phyloP scores from a whole-genome alignment of 30 jellyfish, hydroid and myxozoan genomes.

The Aurelia aurita region DNA sequence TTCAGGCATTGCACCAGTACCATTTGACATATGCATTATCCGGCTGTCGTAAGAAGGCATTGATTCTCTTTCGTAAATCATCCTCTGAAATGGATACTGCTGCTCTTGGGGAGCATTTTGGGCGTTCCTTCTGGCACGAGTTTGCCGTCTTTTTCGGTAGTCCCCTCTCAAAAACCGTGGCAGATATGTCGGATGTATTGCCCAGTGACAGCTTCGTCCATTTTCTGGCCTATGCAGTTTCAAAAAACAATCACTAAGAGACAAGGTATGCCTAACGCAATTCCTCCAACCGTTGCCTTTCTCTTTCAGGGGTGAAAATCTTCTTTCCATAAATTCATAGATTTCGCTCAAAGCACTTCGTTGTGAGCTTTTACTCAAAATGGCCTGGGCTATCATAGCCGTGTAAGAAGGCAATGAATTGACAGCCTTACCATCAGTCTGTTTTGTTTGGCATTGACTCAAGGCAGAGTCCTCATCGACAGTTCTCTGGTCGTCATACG shows the following conservation, averaged over 20 bases:
- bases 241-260: constrained; percentile 94
- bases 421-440: constrained; percentile 33
- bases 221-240: constrained; percentile 97
- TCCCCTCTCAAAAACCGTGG: constrained; percentile 78
- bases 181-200: constrained; percentile 96
- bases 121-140: too few relatives aligned
- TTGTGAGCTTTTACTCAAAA: constrained; percentile 80
- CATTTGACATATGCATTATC: too few relatives aligned
- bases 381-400: constrained; percentile 99
- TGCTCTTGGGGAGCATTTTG: too few relatives aligned
- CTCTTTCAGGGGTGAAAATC: constrained; percentile 79
- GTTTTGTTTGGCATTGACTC: too few relatives aligned
- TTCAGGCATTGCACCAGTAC: too few relatives aligned
- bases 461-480: too few relatives aligned
- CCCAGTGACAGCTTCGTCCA: constrained; percentile 99
- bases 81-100: too few relatives aligned
- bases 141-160: constrained; percentile 49
- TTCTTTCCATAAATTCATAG: constrained; percentile 89
- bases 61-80: too few relatives aligned
- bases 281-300: constrained; percentile 99
- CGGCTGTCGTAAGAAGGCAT: too few relatives aligned
- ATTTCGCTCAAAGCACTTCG: constrained; percentile 89
- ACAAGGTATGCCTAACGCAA: constrained; percentile 97
- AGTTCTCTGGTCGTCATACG: too few relatives aligned
- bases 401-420: constrained; percentile 49